phyloP scores from a whole-genome alignment of 2,113 vertebrate genomes.

The Apaloderma vittatum region DNA sequence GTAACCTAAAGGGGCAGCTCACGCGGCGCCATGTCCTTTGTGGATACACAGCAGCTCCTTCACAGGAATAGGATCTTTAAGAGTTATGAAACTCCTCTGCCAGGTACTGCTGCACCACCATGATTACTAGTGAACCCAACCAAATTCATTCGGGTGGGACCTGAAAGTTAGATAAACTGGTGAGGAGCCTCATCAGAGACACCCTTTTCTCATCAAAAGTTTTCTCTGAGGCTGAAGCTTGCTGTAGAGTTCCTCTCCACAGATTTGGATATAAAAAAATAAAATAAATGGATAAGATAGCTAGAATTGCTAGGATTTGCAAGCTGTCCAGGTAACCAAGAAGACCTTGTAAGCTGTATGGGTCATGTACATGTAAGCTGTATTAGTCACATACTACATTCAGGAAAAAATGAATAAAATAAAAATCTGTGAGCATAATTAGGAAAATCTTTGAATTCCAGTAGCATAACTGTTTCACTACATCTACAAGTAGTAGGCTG shows the following conservation, averaged over 20 bases:
- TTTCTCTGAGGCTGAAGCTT: neutral
- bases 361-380: neutral
- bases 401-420: neutral
- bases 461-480: neutral
- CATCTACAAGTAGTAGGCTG: no score
- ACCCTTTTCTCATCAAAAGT: neutral
- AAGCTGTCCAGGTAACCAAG: neutral
- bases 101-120: neutral
- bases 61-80: neutral
- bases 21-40: accelerated
- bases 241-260: neutral
- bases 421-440: neutral
- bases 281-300: neutral
- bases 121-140: neutral
- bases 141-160: neutral
- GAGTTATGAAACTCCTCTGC: neutral
- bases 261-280: neutral
- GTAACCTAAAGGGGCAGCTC: neutral
- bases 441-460: neutral
- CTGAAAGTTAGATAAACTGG: neutral
- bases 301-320: neutral
- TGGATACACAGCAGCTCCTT: neutral
- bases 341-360: neutral
- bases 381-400: neutral
- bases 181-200: neutral